These are phyloP conservation scores for Acrobasis consociella DNA, from an alignment of 2,888 invertebrate genomes.

Conservation along the genomic window DNA sequence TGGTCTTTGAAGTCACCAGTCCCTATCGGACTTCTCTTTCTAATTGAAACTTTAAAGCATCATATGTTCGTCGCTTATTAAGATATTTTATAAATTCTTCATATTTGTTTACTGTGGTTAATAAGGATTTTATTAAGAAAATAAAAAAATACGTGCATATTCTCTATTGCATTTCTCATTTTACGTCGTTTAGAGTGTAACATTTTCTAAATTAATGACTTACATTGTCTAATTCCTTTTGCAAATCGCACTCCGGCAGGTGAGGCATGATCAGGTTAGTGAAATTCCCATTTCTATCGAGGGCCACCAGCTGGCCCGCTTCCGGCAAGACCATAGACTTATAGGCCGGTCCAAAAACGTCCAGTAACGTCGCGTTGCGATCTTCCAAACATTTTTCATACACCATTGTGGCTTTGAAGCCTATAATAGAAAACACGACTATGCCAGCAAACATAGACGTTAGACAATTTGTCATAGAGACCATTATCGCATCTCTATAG, in stretches of 20 bases:
- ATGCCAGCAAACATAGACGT: slow-evolving; percentile 99
- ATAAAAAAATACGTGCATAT: no score
- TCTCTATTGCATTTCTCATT: no score
- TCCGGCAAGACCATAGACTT: slow-evolving; percentile 76
- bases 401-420: slow-evolving; percentile 94
- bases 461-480: slow-evolving; percentile 95
- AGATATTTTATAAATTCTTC: no score
- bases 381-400: slow-evolving; percentile 88
- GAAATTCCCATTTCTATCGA: slow-evolving; percentile 79
- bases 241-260: slow-evolving; percentile 90
- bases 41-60: no score
- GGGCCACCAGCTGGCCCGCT: slow-evolving; percentile 80
- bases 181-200: no score
- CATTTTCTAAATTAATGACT: no score
- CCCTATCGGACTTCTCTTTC: no score
- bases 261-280: slow-evolving; percentile 84
- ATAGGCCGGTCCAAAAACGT: slow-evolving; percentile 80
- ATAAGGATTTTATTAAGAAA: no score
- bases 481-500: slow-evolving; percentile 95
- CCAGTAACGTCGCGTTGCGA: slow-evolving; percentile 83
- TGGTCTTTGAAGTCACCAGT: no score
- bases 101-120: no score
- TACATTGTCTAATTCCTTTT: slow-evolving; percentile 94
- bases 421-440: slow-evolving; percentile 97
- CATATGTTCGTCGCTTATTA: no score